These are phyloP conservation scores for Tetrao urogallus DNA, from an alignment of 2,113 vertebrate species.

Conservation along the genomic window DNA sequence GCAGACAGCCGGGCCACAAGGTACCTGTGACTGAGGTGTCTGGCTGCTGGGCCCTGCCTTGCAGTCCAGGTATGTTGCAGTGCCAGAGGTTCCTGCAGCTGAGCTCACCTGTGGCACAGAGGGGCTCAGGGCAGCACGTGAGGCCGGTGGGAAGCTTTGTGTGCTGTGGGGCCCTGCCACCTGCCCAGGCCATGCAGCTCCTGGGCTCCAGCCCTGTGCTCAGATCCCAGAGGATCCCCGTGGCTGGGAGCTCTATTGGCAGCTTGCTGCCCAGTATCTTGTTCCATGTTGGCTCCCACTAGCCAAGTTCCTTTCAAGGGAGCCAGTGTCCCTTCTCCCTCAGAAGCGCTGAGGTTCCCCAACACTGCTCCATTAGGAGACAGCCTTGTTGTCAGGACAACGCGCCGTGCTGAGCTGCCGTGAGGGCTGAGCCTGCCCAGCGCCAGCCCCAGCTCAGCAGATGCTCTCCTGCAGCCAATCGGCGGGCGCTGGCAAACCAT, in stretches of 20 bases:
- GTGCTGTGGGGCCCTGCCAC: neutral
- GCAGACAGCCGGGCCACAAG: neutral
- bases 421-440: slow-evolving; percentile 45
- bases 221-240: too few relatives aligned
- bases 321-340: too few relatives aligned
- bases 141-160: neutral
- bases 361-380: slow-evolving; percentile 65
- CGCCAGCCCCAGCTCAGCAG: slow-evolving; percentile 85
- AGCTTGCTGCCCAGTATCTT: too few relatives aligned
- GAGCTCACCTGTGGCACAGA: neutral
- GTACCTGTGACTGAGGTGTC: neutral
- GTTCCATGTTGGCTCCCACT: too few relatives aligned
- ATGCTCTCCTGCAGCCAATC: slow-evolving; percentile 90
- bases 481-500: slow-evolving; percentile 80
- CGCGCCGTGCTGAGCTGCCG: too few relatives aligned
- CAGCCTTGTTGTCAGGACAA: slow-evolving; percentile 78
- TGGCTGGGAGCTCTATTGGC: too few relatives aligned
- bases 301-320: too few relatives aligned
- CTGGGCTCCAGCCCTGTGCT: neutral
- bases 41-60: neutral
- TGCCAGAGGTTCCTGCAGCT: neutral
- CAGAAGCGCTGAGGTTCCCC: too few relatives aligned
- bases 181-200: neutral
- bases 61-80: neutral
- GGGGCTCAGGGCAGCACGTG: fast-evolving